Percentiles rank a stretch among this genome's conserved stretches.
These are phyloP conservation scores for Enteromius argenteus DNA, from an alignment of 2,797 vertebrate species.

Conservation along the genomic window DNA sequence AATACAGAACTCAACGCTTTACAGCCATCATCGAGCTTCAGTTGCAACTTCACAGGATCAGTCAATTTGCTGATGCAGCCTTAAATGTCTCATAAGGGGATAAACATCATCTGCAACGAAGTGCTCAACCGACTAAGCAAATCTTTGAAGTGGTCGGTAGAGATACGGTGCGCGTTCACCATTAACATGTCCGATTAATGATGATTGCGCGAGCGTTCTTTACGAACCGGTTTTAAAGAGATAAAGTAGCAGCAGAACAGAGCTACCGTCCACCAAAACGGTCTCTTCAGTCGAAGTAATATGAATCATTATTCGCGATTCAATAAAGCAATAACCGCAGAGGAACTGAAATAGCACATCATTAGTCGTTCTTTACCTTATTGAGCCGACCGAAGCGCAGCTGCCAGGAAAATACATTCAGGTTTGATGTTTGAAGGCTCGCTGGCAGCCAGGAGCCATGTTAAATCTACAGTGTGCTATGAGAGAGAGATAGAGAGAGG, in stretches of 20 bases:
- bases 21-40: not conserved
- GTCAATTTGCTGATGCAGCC: slow-evolving; percentile 26
- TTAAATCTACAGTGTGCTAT: slow-evolving; percentile 62
- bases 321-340: slow-evolving; percentile 18
- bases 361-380: slow-evolving; percentile 57
- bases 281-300: slow-evolving; percentile 47
- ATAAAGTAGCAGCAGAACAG: slow-evolving; percentile 55
- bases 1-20: not conserved
- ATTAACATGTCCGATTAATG: not conserved
- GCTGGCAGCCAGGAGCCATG: slow-evolving; percentile 71
- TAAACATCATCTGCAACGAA: slow-evolving; percentile 59
- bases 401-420: slow-evolving; percentile 53
- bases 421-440: slow-evolving; percentile 65
- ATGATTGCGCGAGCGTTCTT: not conserved
- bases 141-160: not conserved
- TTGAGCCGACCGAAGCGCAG: slow-evolving; percentile 36
- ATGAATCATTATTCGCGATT: slow-evolving; percentile 24
- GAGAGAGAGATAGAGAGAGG: slow-evolving; percentile 50
- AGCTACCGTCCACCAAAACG: slow-evolving; percentile 38
- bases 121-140: not conserved
- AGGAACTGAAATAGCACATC: not conserved
- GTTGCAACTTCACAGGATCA: not conserved
- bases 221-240: slow-evolving; percentile 23
- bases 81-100: slow-evolving; percentile 39
- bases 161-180: not conserved